Base-by-base conservation (phyloP, 2,888 invertebrate genomes). In the Ophonus ardosiacus region DNA sequence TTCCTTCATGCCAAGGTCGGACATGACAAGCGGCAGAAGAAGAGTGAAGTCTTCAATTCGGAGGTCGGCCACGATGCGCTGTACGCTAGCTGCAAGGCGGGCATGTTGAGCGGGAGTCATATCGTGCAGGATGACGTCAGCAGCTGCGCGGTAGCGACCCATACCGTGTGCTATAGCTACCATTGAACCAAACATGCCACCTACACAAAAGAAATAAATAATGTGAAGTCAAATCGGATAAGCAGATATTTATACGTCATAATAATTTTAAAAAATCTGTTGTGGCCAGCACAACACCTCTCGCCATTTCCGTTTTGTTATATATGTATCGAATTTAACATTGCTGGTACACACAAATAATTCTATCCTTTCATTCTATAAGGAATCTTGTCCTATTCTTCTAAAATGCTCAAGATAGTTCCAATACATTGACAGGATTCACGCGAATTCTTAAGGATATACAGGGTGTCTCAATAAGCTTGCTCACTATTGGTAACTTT, bases 131-230 rank as follows among this genome's bases (percentile, higher is more conserved):
- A 90, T 88, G 18, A 90, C 87, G 65, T 88, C 86, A n/a, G 88
- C 88, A 4, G 90, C 89, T 5, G 91, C 89, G 88, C 88, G 90
- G 85, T 88, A 91, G 86, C 89, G 89, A 17, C 89, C 89, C 59
- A 85, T 86, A 8, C 89, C 87, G 31, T 84, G 84, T 13, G 86
- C 78, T 6, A 90, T 89, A 21, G 89, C 89, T 59, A 87, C 83
- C 80, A 90, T 82, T 8, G 90, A 90, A 24, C 89, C 89, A 56
- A 89, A 21, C 10, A 88, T 89, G n/a, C 91, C 90, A 63, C 91
- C 90, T 90, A 10, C 31, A 61, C 7, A 61, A 56, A 0, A 56
- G 8, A 0, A 31, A 61, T 21, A 21, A n/a, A 43, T 17, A 56
- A 2, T 17, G 10, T 78, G 7, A 18, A 8, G 8, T 57, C 21